phyloP scores from a whole-genome alignment of 2,797 vertebrate genomes.

The Falco peregrinus region DNA sequence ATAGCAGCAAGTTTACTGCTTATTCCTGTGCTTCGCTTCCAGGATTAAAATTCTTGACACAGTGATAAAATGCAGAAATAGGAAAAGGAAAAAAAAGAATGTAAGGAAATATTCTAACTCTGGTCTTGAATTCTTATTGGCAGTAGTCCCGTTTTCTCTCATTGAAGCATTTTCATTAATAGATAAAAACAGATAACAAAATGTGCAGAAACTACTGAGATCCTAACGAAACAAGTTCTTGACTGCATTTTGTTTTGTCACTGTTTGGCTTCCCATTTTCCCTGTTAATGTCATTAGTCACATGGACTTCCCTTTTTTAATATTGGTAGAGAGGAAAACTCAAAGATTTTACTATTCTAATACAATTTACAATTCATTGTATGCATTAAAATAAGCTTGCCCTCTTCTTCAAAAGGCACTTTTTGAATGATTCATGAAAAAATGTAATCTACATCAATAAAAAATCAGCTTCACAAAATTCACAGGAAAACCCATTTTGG shows the following conservation, averaged over 20 bases:
- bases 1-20: neutral
- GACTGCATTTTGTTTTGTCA: neutral
- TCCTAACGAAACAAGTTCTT: neutral
- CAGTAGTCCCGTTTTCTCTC: neutral
- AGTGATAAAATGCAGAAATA: neutral
- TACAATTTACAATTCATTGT: conserved; percentile 28
- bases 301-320: neutral
- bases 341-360: conserved; percentile 12
- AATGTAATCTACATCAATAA: conserved; percentile 64
- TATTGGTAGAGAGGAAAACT: neutral
- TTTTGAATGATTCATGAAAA: conserved; percentile 58
- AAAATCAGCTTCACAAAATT: neutral
- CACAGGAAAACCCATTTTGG: conserved; percentile 14
- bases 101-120: neutral
- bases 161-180: neutral
- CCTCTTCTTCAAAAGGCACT: conserved; percentile 37
- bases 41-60: neutral
- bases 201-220: neutral
- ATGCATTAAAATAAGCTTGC: conserved; percentile 60
- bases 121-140: neutral
- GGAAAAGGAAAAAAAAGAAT: neutral
- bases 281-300: neutral
- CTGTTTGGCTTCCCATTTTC: neutral
- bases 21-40: neutral
- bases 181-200: neutral